These are phyloP conservation scores for Pseudobourletiella spinata DNA, from an alignment of 1,140 invertebrate genomes.

Conservation along the genomic window DNA sequence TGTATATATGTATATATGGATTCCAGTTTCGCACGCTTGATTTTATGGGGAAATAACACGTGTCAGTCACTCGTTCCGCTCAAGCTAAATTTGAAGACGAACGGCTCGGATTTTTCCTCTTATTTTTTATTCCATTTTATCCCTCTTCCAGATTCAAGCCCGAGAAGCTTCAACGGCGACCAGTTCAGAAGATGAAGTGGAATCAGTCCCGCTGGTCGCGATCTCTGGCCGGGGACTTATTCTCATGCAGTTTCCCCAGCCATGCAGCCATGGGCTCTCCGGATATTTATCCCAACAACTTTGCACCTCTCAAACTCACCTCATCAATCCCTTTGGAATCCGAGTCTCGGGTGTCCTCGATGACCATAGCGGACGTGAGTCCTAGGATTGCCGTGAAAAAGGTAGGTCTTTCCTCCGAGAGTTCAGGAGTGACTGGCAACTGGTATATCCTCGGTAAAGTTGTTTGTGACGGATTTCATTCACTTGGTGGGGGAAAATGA, in stretches of 20 bases:
- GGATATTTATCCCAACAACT: conserved; percentile 8
- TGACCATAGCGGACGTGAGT: conserved; percentile 55
- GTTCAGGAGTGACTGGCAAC: background rate
- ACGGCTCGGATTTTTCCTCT: too few species aligned
- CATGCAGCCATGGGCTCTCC: background rate
- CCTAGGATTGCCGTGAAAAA: conserved; percentile 61
- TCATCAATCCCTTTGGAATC: conserved; percentile 34
- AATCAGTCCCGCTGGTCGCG: background rate
- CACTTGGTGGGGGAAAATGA: too few species aligned
- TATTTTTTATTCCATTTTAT: too few species aligned
- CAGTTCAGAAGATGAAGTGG: conserved; percentile 30
- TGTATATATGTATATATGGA: too few species aligned
- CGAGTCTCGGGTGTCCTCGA: conserved; percentile 42
- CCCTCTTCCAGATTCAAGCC: conserved; percentile 15
- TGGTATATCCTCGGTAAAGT: background rate
- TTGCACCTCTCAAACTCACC: conserved; percentile 7
- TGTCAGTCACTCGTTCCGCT: too few species aligned
- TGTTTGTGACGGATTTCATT: too few species aligned
- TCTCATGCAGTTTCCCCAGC: conserved; percentile 13
- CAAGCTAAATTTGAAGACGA: too few species aligned
- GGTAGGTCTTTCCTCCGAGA: conserved; percentile 7
- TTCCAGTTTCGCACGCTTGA: too few species aligned
- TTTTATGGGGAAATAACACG: too few species aligned
- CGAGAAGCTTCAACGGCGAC: conserved; percentile 19
- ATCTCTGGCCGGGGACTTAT: conserved; percentile 27